Evolutionary conservation across 2,888 invertebrate genomes (phyloP), one percentile per base, ranked within the genome.

Genomic region (Pterostichus madidus): DNA sequence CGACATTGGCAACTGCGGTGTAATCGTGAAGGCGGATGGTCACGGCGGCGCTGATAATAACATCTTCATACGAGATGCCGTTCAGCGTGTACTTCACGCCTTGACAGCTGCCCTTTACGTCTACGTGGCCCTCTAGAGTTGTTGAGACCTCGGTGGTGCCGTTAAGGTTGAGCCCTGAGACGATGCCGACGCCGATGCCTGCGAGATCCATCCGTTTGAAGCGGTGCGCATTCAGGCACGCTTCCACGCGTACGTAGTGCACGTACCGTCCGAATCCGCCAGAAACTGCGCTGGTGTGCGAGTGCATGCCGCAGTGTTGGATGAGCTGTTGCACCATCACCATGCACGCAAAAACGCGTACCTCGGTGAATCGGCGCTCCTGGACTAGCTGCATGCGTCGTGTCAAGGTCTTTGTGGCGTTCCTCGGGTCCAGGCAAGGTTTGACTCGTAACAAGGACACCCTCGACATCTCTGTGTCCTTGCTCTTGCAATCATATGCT

Each of bases 21-120:
- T 77, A 83, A 35, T 83, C 83, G 17, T n/a, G 24, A 32, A 49
- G 35, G 3, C 35, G 35, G 35, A 81, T 81, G 85, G 84, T 84
- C 84, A 85, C 24, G 5, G 64, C 24, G 6, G 31, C 64, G 5
- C 15, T 64, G 5, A 64, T 31, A 31, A 64, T 10, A 5, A 35
- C 35, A 10, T 35, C 11, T 64, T 64, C 31, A 13, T 64, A 64
- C 6, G 6, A 31, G 1, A 35, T 11, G 2, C 31, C 64, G 13
- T 24, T 10, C 1, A n/a, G n/a, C 2, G 7, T 31, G 17, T 17
- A 64, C 31, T 64, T 64, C 2, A 64, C 13, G 7, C 64, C 64
- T 7, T 64, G 24, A 13, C 64, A 64, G 6, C 13, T 15, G 7
- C 24, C n/a, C n/a, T n/a, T n/a, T n/a, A n/a, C n/a, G n/a, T n/a